These are phyloP conservation scores for Adelosebastes latens DNA, from an alignment of 2,797 vertebrate genomes.

Conservation along the genomic window DNA sequence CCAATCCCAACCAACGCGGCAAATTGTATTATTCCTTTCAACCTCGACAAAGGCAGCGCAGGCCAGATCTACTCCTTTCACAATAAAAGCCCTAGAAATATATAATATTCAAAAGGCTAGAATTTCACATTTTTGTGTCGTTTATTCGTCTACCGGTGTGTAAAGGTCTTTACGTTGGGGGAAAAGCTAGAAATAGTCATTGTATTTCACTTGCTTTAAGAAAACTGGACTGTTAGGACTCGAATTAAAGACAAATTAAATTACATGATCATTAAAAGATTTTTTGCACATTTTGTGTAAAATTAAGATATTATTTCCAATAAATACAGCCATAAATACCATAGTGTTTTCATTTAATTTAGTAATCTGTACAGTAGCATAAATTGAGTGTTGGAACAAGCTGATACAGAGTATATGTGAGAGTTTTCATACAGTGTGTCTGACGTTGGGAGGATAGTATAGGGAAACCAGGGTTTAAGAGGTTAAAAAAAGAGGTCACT, in stretches of 20 bases:
- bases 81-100: background rate
- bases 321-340: background rate
- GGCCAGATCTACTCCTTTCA: background rate
- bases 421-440: background rate
- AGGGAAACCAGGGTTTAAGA: background rate
- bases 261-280: background rate
- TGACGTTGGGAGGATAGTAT: too few relatives aligned
- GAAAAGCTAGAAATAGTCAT: background rate
- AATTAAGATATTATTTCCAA: background rate
- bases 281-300: background rate
- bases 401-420: background rate
- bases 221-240: background rate
- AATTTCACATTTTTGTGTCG: background rate
- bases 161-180: too few relatives aligned
- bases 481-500: constrained; percentile 26
- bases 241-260: background rate
- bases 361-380: background rate
- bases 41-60: too few relatives aligned
- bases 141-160: background rate
- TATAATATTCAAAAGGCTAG: rapidly evolving
- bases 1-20: background rate
- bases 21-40: background rate
- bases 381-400: background rate
- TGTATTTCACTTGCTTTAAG: background rate
- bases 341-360: background rate